Evolutionary conservation across 2,888 invertebrate species (phyloP).

Genomic region (Sinopyrophorus schimmeli): DNA sequence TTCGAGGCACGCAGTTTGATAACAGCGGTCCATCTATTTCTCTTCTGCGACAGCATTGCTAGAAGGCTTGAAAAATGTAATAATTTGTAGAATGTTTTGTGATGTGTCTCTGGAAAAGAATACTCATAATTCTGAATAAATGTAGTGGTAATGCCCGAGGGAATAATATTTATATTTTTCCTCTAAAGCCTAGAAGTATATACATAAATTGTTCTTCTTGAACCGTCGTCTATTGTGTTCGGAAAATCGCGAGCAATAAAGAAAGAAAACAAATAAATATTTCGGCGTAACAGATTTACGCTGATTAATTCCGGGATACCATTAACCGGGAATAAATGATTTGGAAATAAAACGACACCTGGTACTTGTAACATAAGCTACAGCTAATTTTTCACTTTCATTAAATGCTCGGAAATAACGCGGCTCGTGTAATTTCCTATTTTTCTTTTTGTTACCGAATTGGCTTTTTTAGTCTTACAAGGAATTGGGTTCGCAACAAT

Average conservation of each 20-base stretch:
- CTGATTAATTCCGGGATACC: slow-evolving; percentile 5
- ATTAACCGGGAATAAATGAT: slow-evolving; percentile 6
- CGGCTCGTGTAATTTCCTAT: too few relatives aligned
- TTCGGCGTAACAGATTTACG: not conserved
- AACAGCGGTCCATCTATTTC: slow-evolving; percentile 37
- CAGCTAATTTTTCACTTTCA: slow-evolving; percentile 1
- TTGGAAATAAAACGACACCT: slow-evolving; percentile 5
- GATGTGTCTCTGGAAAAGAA: slow-evolving; percentile 29
- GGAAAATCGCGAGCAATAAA: not conserved
- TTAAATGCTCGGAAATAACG: too few relatives aligned
- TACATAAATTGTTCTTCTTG: slow-evolving; percentile 8
- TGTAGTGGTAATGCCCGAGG: slow-evolving; percentile 12
- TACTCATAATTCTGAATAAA: slow-evolving; percentile 16
- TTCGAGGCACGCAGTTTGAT: slow-evolving; percentile 39
- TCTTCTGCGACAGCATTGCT: slow-evolving; percentile 28
- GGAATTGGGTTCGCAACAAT: too few relatives aligned
- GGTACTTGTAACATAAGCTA: not conserved
- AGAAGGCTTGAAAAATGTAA: slow-evolving; percentile 36
- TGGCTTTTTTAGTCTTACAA: too few relatives aligned
- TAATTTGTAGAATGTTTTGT: slow-evolving; percentile 38
- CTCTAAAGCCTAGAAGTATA: slow-evolving; percentile 6
- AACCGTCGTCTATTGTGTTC: not conserved
- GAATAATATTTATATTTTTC: slow-evolving; percentile 13
- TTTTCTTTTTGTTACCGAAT: too few relatives aligned
- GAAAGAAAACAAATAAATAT: not conserved